These are phyloP conservation scores for Butorides virescens DNA, from an alignment of 2,113 vertebrate genomes.

Conservation along the genomic window DNA sequence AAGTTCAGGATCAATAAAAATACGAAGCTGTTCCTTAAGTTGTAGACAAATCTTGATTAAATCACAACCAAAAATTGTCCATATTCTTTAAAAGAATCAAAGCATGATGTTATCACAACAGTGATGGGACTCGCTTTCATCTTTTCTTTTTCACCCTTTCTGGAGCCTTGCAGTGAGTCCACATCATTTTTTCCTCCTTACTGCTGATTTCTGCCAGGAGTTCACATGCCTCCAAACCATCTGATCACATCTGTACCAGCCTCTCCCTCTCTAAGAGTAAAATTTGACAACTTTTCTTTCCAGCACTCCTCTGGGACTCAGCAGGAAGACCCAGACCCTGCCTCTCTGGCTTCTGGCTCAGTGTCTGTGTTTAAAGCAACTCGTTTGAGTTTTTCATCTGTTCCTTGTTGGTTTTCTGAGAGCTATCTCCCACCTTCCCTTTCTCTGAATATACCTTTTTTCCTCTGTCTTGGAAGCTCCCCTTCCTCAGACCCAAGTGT, in stretches of 20 bases:
- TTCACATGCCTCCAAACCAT: not conserved
- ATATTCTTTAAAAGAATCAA: not conserved
- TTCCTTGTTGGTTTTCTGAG: not conserved
- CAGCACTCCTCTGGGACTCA: not conserved
- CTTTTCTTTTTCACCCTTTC: not conserved
- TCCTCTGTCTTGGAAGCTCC: not conserved
- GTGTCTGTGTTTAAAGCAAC: not conserved
- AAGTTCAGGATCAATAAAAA: not conserved
- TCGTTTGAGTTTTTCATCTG: not conserved
- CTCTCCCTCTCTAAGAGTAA: not conserved
- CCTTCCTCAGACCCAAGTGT: not conserved
- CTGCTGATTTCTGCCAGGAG: not conserved
- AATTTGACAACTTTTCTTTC: not conserved
- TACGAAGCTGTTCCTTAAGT: not conserved
- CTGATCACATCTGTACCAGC: not conserved
- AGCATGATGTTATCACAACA: not conserved
- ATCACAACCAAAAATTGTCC: not conserved
- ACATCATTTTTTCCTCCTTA: not conserved
- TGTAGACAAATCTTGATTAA: not conserved
- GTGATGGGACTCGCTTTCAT: not conserved
- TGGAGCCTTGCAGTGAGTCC: not conserved
- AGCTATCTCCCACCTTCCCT: not conserved
- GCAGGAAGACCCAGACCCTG: not conserved
- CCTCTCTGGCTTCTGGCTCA: not conserved
- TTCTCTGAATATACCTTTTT: not conserved